These are phyloP conservation scores for Lordiphosa fenestrarum DNA, from an alignment of 2,888 invertebrate genomes.

Conservation along the genomic window DNA sequence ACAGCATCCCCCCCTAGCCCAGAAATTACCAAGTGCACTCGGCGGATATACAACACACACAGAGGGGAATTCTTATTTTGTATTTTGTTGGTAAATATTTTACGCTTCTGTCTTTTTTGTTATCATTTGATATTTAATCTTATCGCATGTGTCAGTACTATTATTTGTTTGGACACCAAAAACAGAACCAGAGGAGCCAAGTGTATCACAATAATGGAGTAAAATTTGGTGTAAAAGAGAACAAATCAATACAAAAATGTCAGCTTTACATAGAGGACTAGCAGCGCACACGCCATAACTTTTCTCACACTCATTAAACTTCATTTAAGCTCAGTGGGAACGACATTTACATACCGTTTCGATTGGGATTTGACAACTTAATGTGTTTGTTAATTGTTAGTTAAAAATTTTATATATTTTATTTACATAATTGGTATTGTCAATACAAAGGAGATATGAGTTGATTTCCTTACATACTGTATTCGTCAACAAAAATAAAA, in stretches of 20 bases:
- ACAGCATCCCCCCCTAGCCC: background rate
- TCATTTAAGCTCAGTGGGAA: slow-evolving; percentile 3
- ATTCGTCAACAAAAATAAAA: no score
- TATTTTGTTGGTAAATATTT: slow-evolving; percentile 30
- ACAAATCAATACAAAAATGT: slow-evolving; percentile 2
- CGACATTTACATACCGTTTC: slow-evolving; percentile 2
- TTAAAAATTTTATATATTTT: slow-evolving; percentile 13
- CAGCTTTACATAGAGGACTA: background rate
- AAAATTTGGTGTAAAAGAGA: background rate
- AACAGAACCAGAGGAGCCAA: slow-evolving; percentile 11
- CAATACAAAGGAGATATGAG: no score
- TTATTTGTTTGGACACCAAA: slow-evolving; percentile 31
- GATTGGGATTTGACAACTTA: background rate
- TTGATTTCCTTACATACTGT: no score
- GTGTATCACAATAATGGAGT: no score
- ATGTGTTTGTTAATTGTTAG: slow-evolving; percentile 5
- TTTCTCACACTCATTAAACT: slow-evolving; percentile 4
- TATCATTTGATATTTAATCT: slow-evolving; percentile 44
- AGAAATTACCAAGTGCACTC: slow-evolving; percentile 34
- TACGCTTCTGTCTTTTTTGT: slow-evolving; percentile 28
- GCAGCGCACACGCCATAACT: background rate
- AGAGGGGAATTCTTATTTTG: slow-evolving; percentile 1
- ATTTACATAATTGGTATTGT: slow-evolving; percentile 2
- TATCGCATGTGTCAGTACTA: slow-evolving; percentile 40
- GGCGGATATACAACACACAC: slow-evolving; percentile 12